A percentile compares a stretch with the other conserved stretches of the same genome.
Conservation (phyloP, 2,797 vertebrate species). For the Brachyrhaphis roseni region DNA sequence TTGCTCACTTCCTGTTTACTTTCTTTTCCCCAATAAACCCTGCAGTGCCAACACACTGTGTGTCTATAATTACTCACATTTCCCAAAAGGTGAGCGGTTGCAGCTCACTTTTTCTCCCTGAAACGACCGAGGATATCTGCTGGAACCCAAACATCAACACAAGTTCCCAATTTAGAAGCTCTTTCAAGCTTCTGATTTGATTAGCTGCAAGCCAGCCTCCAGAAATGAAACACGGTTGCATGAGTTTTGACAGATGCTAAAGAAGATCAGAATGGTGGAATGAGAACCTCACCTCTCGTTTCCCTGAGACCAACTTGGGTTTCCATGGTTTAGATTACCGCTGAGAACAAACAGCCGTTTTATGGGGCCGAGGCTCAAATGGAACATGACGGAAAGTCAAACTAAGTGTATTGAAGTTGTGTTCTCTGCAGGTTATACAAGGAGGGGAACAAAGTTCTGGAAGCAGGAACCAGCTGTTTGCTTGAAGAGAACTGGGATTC, state of each 20-base stretch:
- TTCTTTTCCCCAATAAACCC: neutral
- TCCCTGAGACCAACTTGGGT: constrained; percentile 30
- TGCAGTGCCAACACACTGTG: neutral
- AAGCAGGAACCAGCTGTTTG: neutral
- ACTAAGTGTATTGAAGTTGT: neutral
- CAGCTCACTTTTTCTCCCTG: neutral
- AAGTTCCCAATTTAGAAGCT: constrained; percentile 64
- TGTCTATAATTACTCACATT: constrained; percentile 50
- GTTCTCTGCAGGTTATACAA: neutral
- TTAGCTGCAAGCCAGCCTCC: constrained; percentile 3
- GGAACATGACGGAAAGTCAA: constrained; percentile 30
- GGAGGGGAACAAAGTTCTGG: neutral
- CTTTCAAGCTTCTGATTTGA: constrained; percentile 63
- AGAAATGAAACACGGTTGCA: neutral
- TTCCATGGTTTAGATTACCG: constrained; percentile 55
- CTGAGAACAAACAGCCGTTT: constrained; percentile 41
- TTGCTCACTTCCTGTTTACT: neutral
- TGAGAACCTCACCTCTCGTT: constrained; percentile 43
- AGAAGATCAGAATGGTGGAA: constrained; percentile 43
- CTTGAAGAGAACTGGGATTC: neutral
- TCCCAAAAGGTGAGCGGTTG: constrained; percentile 9
- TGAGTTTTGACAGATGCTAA: constrained; percentile 39
- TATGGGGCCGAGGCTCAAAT: constrained; percentile 26
- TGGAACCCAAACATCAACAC: constrained; percentile 42
- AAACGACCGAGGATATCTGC: constrained; percentile 44